Base-by-base conservation (phyloP, 2,113 vertebrate genomes). In the Sceloporus tristichus region DNA sequence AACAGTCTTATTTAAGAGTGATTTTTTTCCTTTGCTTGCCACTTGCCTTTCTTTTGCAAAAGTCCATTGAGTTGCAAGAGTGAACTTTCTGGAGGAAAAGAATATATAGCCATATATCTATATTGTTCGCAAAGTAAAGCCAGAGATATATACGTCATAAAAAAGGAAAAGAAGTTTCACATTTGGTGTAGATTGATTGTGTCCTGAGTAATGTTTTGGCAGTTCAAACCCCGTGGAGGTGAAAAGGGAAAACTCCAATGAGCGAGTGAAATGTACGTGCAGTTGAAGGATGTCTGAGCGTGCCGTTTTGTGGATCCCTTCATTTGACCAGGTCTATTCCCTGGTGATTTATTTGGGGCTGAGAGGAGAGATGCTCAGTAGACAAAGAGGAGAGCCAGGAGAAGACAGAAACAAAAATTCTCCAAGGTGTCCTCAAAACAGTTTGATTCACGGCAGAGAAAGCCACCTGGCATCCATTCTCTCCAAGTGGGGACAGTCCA, bases 141-240 rank as follows among this genome's bases (percentile, higher is more conserved):
- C 34, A 34, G 34, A 34, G 34, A 25, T 59, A 59, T 59, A 59
- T 59, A 59, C 56, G 14, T 8, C 14, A 59, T 59, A 59, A 10
- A 75, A 62, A 65, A 56, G 29, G 53, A 14, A 59, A 79, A 78
- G 91, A 25, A 34, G 9, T 11, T 42, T n/a, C n/a, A 71, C 29
- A 19, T 70, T 21, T 23, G 65, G 27, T 71, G 42, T 54, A 53
- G 82, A n/a, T 92, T 85, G 79, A 11, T 85, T 74, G 29, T 0
- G 77, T 80, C 38, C 53, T 0, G 0, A 91, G 73, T 27, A 90
- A 84, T 70, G 89, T 85, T 92, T 92, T 92, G 91, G 91, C 91
- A 92, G 74, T 29, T 48, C 19, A 88, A 71, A 8, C 29, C 87
- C 75, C 91, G 62, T 40, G 88, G 84, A 79, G 62, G 2, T 91